A percentile compares a stretch with the other conserved stretches of the same genome.
Conservation (phyloP, 2,888 invertebrate species). For the Amphipyra berbera region DNA sequence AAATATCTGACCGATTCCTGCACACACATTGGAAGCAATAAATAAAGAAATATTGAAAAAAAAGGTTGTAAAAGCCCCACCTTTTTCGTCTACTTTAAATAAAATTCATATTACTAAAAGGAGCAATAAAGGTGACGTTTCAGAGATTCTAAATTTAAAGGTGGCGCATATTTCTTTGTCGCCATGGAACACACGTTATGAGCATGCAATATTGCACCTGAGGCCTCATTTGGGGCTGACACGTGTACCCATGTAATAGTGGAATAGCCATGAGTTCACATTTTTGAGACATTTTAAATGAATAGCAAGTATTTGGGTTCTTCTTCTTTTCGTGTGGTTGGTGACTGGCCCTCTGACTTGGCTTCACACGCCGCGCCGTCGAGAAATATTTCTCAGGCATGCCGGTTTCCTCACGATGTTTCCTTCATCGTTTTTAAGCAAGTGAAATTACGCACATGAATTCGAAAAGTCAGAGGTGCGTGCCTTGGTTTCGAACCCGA, state of each 20-base stretch:
- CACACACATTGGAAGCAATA: constrained; percentile 30
- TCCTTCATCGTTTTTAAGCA: too few species aligned
- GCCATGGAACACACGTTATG: constrained; percentile 58
- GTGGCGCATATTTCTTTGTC: constrained; percentile 52
- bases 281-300: background rate
- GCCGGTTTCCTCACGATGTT: too few species aligned
- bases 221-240: constrained; percentile 58
- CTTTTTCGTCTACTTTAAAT: constrained; percentile 19
- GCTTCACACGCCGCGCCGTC: too few species aligned
- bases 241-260: constrained; percentile 29
- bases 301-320: background rate
- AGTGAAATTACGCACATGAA: too few species aligned
- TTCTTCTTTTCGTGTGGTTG: too few species aligned
- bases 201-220: constrained; percentile 77
- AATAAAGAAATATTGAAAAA: constrained; percentile 36
- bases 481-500: too few species aligned
- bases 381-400: too few species aligned
- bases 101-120: constrained; percentile 33
- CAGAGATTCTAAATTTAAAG: constrained; percentile 43
- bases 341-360: too few species aligned
- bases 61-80: too few species aligned
- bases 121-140: constrained; percentile 45
- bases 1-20: constrained; percentile 26
- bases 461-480: too few species aligned
- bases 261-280: constrained; percentile 15